phyloP scores from a whole-genome alignment of 2,113 vertebrate genomes.

The Irena cyanogastra region DNA sequence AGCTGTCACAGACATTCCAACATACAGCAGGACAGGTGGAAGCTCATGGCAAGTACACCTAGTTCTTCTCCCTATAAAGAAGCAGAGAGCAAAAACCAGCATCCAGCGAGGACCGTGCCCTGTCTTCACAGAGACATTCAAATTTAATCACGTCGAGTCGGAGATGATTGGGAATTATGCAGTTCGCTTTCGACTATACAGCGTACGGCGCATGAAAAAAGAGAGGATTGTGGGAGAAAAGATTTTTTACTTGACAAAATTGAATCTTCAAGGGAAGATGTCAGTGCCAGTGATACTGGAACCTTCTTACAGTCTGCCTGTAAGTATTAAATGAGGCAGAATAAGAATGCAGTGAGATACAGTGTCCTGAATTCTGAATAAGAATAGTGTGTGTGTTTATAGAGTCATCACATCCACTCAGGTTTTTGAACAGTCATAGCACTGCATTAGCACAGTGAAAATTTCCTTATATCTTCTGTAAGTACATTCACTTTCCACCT shows the following conservation, averaged over 20 bases:
- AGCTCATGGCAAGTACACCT: slow-evolving; percentile 98
- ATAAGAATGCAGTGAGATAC: slow-evolving; percentile 10
- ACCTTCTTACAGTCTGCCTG: slow-evolving; percentile 87
- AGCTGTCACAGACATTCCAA: slow-evolving; percentile 89
- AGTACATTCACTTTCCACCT: not conserved
- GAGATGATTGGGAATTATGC: slow-evolving; percentile 97
- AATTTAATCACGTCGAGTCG: slow-evolving; percentile 91
- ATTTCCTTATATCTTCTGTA: not conserved
- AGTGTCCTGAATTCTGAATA: slow-evolving; percentile 27
- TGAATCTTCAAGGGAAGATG: slow-evolving; percentile 97
- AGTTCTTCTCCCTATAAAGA: slow-evolving; percentile 94
- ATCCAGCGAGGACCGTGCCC: slow-evolving; percentile 90
- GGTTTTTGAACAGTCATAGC: not conserved
- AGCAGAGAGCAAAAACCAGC: slow-evolving; percentile 92
- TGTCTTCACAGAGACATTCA: slow-evolving; percentile 94
- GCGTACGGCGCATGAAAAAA: slow-evolving; percentile 91
- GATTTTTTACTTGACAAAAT: slow-evolving; percentile 96
- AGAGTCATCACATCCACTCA: not conserved
- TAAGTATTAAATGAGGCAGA: slow-evolving; percentile 77
- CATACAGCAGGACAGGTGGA: slow-evolving; percentile 85
- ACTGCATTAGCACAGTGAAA: not conserved
- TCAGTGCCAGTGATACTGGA: slow-evolving; percentile 91
- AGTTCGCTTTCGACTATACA: slow-evolving; percentile 93
- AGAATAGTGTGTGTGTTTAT: slow-evolving; percentile 8
- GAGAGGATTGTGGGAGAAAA: slow-evolving; percentile 97